Evolutionary conservation across 1,140 invertebrate species (phyloP).

Genomic region (Trichonephila clavipes): DNA sequence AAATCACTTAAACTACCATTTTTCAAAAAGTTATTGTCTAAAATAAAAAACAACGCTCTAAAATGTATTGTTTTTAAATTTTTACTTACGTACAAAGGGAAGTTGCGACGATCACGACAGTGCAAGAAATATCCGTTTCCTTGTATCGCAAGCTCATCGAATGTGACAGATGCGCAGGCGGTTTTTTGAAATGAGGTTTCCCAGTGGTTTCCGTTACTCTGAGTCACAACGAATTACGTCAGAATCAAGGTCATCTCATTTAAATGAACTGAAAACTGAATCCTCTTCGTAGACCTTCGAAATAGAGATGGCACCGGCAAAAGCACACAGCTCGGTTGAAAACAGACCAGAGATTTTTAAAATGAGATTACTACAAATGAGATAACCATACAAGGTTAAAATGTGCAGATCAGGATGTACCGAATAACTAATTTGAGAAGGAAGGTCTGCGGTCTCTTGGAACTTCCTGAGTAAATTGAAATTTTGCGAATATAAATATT

Average conservation of each 20-base stretch:
- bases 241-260: slow-evolving; percentile 20
- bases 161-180: neutral
- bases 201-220: slow-evolving; percentile 19
- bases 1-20: too few relatives aligned
- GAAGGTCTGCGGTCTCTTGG: too few relatives aligned
- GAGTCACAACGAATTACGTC: slow-evolving; percentile 25
- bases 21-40: too few relatives aligned
- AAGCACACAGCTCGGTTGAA: neutral
- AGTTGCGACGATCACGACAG: neutral
- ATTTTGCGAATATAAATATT: too few relatives aligned
- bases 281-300: neutral
- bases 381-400: too few relatives aligned
- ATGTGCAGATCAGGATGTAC: too few relatives aligned
- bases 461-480: too few relatives aligned
- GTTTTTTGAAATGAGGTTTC: slow-evolving; percentile 17
- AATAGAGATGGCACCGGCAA: neutral
- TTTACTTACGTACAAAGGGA: neutral
- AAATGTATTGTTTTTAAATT: neutral
- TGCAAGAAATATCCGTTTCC: neutral
- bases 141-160: neutral
- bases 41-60: too few relatives aligned
- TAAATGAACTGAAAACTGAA: slow-evolving; percentile 8
- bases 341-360: too few relatives aligned
- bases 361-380: too few relatives aligned
- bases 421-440: too few relatives aligned